These are phyloP conservation scores for Meiosimyza platycephala DNA, from an alignment of 2,888 invertebrate genomes.

Conservation along the genomic window DNA sequence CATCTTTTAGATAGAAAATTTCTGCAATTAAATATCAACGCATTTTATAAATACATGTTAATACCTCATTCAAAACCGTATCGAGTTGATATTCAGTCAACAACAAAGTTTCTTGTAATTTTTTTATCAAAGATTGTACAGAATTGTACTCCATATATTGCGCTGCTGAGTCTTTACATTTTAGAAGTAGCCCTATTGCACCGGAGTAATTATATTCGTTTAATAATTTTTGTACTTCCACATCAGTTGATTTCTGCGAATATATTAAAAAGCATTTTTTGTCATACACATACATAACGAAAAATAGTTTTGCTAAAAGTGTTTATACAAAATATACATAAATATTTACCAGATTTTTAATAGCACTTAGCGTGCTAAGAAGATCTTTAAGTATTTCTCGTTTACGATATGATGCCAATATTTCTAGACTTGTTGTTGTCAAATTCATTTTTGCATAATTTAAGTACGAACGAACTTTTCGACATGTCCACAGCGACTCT, in stretches of 20 bases:
- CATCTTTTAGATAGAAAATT: constrained; percentile 51
- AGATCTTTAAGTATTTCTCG: constrained; percentile 85
- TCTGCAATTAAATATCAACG: background rate
- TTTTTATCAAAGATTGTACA: constrained; percentile 85
- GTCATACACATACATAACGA: background rate
- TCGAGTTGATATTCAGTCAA: constrained; percentile 93
- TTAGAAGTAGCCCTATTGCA: constrained; percentile 89
- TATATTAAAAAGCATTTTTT: background rate
- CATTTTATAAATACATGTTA: constrained; percentile 45
- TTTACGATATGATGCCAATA: constrained; percentile 91
- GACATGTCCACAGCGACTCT: constrained; percentile 78
- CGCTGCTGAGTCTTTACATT: constrained; percentile 87
- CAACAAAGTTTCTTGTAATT: constrained; percentile 90
- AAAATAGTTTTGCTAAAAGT: too few relatives aligned
- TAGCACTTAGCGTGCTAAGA: constrained; percentile 81
- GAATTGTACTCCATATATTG: constrained; percentile 91
- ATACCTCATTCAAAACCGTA: constrained; percentile 82
- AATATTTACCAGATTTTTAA: constrained; percentile 75
- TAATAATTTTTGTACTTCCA: constrained; percentile 84
- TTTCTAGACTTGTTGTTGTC: constrained; percentile 86
- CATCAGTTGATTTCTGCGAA: constrained; percentile 80
- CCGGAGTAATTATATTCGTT: constrained; percentile 86
- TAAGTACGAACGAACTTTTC: constrained; percentile 78
- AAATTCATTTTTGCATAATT: constrained; percentile 83
- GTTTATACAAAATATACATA: background rate